Conservation (phyloP, 2,113 vertebrate genomes). For the Corynorhinus townsendii region DNA sequence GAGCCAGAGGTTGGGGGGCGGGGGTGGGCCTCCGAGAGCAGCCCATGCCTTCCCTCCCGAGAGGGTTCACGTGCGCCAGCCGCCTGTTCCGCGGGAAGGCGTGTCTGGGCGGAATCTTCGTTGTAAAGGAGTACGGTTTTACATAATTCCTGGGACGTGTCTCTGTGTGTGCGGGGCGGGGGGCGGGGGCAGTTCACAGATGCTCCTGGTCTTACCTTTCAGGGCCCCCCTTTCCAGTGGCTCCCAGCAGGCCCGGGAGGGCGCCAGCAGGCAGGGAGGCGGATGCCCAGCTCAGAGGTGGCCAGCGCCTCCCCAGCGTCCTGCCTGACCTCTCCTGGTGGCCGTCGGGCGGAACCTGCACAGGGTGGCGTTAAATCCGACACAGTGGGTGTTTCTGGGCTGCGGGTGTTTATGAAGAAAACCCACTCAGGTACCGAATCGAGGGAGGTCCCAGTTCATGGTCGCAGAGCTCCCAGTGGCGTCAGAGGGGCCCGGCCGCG, state of each 20-base stretch:
- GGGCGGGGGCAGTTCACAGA: neutral
- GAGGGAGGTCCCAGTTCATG: neutral
- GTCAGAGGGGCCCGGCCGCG: neutral
- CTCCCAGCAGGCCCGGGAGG: too few relatives aligned
- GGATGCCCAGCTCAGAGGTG: neutral
- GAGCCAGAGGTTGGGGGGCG: neutral
- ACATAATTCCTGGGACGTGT: neutral
- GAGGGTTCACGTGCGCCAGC: accelerated
- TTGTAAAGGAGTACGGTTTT: neutral
- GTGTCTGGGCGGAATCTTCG: neutral
- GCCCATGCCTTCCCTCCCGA: neutral
- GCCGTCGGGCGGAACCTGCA: too few relatives aligned
- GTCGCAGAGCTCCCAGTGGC: accelerated
- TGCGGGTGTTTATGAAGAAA: neutral
- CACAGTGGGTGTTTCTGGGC: neutral
- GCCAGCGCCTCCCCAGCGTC: neutral
- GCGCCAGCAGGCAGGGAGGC: too few relatives aligned
- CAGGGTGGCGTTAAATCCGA: neutral
- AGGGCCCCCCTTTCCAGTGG: neutral
- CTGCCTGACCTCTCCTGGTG: neutral
- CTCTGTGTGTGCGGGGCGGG: neutral
- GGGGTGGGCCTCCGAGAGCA: neutral
- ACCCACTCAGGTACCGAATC: neutral
- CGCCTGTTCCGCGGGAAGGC: neutral
- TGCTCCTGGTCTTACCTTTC: too few relatives aligned